Percentiles rank a stretch among this genome's conserved stretches.
Conservation (phyloP, 2,797 vertebrate species). For the Sebastes glaucus region DNA sequence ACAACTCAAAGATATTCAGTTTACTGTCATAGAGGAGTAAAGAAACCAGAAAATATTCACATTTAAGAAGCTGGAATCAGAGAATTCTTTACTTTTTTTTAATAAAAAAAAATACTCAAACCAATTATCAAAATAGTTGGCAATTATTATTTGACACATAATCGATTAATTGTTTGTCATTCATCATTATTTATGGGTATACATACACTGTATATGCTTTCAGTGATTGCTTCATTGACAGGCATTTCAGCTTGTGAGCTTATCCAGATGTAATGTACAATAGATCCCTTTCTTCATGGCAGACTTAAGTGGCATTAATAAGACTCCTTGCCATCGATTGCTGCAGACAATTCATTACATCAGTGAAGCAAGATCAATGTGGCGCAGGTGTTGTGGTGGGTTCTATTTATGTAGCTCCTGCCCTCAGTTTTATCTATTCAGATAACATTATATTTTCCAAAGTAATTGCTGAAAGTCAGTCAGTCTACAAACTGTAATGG, state of each 20-base stretch:
- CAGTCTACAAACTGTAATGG: background rate
- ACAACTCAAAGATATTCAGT: no score
- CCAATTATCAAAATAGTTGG: no score
- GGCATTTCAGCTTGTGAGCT: background rate
- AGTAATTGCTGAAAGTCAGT: background rate
- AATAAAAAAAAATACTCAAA: no score
- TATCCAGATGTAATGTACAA: slow-evolving; percentile 19
- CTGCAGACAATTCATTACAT: slow-evolving; percentile 22
- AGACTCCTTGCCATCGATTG: slow-evolving; percentile 33
- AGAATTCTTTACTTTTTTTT: no score
- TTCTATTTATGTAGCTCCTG: background rate
- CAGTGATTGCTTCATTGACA: slow-evolving; percentile 26
- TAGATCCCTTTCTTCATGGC: slow-evolving; percentile 14
- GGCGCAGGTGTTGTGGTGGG: background rate
- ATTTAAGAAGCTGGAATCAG: no score
- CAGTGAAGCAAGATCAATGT: slow-evolving; percentile 20
- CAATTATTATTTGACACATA: no score
- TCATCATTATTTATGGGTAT: background rate
- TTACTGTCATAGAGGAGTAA: no score
- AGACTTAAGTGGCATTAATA: slow-evolving; percentile 22
- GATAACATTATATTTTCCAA: background rate
- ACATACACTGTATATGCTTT: background rate
- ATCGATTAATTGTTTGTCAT: background rate
- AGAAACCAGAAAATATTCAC: no score
- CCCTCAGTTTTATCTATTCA: background rate